Evolutionary conservation across 2,888 invertebrate genomes (phyloP).

Genomic region (Pyrrhia umbra): DNA sequence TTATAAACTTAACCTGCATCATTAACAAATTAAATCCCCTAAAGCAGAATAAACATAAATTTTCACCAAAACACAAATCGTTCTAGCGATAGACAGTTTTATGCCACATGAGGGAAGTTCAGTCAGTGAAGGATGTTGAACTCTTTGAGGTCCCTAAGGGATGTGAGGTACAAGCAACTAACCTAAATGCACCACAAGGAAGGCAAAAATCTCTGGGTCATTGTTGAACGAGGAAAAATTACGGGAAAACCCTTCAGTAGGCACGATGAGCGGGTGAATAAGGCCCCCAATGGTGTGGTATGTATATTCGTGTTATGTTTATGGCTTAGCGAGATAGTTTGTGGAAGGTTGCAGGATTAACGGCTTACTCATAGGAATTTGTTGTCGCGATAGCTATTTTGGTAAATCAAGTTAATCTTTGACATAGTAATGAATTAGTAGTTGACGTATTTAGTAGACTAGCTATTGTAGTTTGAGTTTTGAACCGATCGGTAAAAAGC

Average conservation of each 20-base stretch:
- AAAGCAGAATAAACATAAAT: constrained; percentile 20
- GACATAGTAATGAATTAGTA: not conserved
- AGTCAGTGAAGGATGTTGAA: constrained; percentile 49
- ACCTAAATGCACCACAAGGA: constrained; percentile 46
- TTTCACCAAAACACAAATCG: constrained; percentile 29
- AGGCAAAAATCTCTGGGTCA: constrained; percentile 54
- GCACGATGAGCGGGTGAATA: constrained; percentile 37
- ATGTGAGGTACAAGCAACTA: constrained; percentile 26
- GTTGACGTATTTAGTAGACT: not conserved
- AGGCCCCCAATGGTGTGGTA: constrained; percentile 25
- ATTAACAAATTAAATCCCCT: constrained; percentile 30
- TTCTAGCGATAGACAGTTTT: constrained; percentile 36
- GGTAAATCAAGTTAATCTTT: not conserved
- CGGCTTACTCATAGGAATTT: not conserved
- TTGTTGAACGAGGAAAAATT: constrained; percentile 56
- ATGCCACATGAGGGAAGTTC: constrained; percentile 25
- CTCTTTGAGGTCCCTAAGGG: constrained; percentile 44
- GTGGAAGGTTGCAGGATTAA: not conserved
- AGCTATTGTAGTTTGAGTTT: not conserved
- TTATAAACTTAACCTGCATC: not conserved
- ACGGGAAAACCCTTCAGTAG: constrained; percentile 39
- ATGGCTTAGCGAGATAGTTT: constrained; percentile 1
- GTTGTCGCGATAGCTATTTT: constrained; percentile 1
- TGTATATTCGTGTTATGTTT: constrained; percentile 11
- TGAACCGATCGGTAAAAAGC: too few relatives aligned